These are phyloP conservation scores for Amblyraja radiata DNA, from an alignment of 2,797 vertebrate species.

Conservation along the genomic window DNA sequence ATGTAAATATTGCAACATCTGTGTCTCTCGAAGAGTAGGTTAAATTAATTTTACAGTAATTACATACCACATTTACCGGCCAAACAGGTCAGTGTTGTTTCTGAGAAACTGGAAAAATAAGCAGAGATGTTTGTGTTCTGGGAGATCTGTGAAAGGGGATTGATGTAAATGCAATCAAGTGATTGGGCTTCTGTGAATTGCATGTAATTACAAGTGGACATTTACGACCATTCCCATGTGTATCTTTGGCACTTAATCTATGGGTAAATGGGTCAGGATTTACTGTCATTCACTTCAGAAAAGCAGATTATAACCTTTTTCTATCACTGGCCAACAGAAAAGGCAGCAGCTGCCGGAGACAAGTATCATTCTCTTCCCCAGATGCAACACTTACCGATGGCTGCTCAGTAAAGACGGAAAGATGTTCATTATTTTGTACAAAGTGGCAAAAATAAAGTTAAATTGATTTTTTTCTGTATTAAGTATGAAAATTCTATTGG, in stretches of 20 bases:
- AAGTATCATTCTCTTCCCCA: background rate
- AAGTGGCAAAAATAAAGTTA: background rate
- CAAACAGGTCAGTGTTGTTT: background rate
- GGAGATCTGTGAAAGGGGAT: background rate
- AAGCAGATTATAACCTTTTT: background rate
- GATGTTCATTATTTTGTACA: background rate
- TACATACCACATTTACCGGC: background rate
- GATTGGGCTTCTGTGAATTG: constrained; percentile 10
- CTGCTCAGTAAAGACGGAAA: background rate
- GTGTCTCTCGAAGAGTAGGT: background rate
- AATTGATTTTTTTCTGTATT: too few relatives aligned
- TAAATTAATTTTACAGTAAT: background rate
- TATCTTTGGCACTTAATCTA: background rate
- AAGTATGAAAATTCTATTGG: background rate
- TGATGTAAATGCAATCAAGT: background rate
- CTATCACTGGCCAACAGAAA: background rate
- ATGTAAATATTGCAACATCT: background rate
- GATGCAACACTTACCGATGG: background rate
- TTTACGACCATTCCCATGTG: background rate
- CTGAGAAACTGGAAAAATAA: background rate
- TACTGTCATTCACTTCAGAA: background rate
- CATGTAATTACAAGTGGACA: background rate
- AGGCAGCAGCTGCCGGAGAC: background rate
- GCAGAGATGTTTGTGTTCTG: background rate
- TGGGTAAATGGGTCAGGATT: background rate